Evolutionary conservation across 2,888 invertebrate genomes (phyloP).

Genomic region (Acleris laterana): DNA sequence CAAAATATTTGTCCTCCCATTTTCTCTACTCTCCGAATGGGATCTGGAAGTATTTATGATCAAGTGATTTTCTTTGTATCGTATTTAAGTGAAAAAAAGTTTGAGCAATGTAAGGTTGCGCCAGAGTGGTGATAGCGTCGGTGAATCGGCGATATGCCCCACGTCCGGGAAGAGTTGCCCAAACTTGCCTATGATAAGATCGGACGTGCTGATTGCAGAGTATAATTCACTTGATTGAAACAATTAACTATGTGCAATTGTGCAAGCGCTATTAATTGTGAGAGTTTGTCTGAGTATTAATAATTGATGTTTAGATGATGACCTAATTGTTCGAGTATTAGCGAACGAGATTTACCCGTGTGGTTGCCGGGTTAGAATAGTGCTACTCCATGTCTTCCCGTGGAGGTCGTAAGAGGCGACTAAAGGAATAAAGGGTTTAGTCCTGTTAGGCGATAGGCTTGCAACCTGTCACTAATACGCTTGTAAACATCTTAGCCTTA

Average conservation of each 20-base stretch:
- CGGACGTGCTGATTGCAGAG: slow-evolving; percentile 44
- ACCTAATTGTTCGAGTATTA: no score
- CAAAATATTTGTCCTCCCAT: slow-evolving; percentile 72
- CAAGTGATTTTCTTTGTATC: slow-evolving; percentile 34
- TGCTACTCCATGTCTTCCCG: no score
- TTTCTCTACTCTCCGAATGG: slow-evolving; percentile 42
- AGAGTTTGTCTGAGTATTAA: background rate
- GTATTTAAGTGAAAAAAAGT: slow-evolving; percentile 38
- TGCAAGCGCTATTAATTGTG: slow-evolving; percentile 14
- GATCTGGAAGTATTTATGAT: slow-evolving; percentile 42
- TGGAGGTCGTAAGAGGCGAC: no score
- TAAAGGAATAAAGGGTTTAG: no score
- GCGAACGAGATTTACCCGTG: no score
- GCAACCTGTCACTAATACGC: no score
- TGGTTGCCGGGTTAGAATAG: no score
- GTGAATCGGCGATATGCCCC: slow-evolving; percentile 33
- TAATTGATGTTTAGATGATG: no score
- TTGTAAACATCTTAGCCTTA: no score
- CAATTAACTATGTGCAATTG: slow-evolving; percentile 21
- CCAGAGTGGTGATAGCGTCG: slow-evolving; percentile 39
- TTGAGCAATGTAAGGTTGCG: slow-evolving; percentile 37
- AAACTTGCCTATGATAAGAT: slow-evolving; percentile 46
- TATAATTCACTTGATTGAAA: slow-evolving; percentile 29
- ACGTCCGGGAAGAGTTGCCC: slow-evolving; percentile 18
- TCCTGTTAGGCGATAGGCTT: no score